Percentiles rank a stretch among this genome's conserved stretches.
Evolutionary conservation across 2,113 vertebrate species (phyloP).

Genomic region (Chionis minor): DNA sequence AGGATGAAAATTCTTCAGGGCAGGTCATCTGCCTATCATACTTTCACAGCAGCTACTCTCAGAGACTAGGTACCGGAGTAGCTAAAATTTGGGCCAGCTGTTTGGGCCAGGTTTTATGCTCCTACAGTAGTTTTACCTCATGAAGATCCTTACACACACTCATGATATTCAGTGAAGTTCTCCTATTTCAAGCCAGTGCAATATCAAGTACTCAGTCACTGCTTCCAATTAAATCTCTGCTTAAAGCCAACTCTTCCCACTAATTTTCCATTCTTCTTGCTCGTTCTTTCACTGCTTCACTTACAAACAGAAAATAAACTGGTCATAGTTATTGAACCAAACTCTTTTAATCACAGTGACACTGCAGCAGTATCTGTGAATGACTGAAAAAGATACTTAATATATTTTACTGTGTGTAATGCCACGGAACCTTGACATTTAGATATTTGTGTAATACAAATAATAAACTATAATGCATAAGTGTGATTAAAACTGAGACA

Average conservation of each 20-base stretch:
- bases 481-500: slow-evolving; percentile 41
- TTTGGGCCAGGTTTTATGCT: not conserved
- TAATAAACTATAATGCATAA: slow-evolving; percentile 34
- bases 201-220: not conserved
- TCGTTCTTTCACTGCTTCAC: slow-evolving; percentile 18
- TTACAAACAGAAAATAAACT: slow-evolving; percentile 8
- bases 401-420: not conserved
- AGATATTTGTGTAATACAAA: slow-evolving; percentile 22
- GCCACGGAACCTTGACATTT: not conserved
- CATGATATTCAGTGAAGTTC: not conserved
- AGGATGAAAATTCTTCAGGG: not conserved
- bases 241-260: not conserved
- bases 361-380: not conserved
- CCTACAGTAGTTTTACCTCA: not conserved
- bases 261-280: not conserved
- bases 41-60: not conserved
- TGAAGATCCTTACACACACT: not conserved
- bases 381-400: not conserved
- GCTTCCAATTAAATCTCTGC: not conserved
- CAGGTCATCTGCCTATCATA: not conserved
- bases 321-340: not conserved
- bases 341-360: not conserved
- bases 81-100: not conserved
- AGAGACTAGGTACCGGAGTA: not conserved
- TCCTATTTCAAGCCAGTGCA: not conserved